phyloP scores from a whole-genome alignment of 2,888 invertebrate species.

The Petrolisthes cinctipes region DNA sequence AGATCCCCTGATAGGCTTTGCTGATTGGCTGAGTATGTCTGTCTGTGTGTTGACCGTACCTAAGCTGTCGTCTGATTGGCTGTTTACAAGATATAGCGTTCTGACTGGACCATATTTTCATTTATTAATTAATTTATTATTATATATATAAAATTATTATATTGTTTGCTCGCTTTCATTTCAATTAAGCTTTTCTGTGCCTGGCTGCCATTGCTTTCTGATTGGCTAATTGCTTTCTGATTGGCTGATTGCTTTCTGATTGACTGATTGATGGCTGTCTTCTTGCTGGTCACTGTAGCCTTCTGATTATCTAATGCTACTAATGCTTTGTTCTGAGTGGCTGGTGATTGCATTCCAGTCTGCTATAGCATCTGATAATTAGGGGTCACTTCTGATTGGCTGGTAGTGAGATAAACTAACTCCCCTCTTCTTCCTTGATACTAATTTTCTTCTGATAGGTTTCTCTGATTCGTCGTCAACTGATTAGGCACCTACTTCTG shows the following conservation, averaged over 20 bases:
- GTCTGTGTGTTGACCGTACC: too few species aligned
- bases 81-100: neutral
- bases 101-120: neutral
- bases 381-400: neutral
- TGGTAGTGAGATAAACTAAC: neutral
- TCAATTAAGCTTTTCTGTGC: too few species aligned
- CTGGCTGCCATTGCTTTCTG: neutral
- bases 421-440: too few species aligned
- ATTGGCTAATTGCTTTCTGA: neutral
- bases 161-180: too few species aligned
- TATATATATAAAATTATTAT: too few species aligned
- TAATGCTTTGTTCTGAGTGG: too few species aligned
- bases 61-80: neutral
- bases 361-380: neutral
- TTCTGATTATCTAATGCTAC: neutral
- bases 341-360: too few species aligned
- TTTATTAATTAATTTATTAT: neutral
- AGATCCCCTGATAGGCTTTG: neutral
- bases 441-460: too few species aligned
- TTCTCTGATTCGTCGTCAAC: too few species aligned
- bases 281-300: neutral
- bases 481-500: too few species aligned
- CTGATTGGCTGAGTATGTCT: neutral
- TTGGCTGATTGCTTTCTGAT: neutral
- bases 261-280: neutral